These are phyloP conservation scores for Blastomussa wellsi DNA, from an alignment of 92 coral and sea anemone genomes.

Conservation along the genomic window DNA sequence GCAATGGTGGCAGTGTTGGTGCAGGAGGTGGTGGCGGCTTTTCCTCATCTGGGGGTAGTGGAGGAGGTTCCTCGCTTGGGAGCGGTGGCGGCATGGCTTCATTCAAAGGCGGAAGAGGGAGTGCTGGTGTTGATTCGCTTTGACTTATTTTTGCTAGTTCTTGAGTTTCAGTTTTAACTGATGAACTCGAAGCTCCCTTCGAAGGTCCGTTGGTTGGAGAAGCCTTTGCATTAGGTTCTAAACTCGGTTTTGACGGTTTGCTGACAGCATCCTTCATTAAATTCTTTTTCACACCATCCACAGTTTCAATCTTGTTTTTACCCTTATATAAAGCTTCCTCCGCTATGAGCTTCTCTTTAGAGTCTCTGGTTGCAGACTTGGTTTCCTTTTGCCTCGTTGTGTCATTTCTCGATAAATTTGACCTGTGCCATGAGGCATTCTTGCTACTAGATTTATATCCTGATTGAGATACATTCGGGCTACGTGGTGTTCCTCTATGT, in stretches of 20 bases:
- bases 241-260: constrained; percentile 20
- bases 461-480: constrained; percentile 59
- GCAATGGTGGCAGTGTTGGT: constrained; percentile 95
- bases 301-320: constrained; percentile 48
- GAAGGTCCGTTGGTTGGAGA: constrained; percentile 43
- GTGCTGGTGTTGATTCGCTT: constrained; percentile 26
- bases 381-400: constrained; percentile 51
- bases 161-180: constrained; percentile 20
- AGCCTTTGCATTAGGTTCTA: constrained; percentile 45
- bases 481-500: constrained; percentile 39
- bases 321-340: constrained; percentile 46
- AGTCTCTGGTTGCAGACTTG: constrained; percentile 47
- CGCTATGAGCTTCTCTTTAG: constrained; percentile 29
- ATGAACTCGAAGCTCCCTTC: constrained; percentile 13
- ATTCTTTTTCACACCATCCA: constrained; percentile 64
- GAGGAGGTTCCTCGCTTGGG: constrained; percentile 95
- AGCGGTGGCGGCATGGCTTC: constrained; percentile 75
- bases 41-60: constrained; percentile 98
- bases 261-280: constrained; percentile 12
- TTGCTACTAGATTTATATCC: constrained; percentile 56
- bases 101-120: constrained; percentile 77
- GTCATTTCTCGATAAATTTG: constrained; percentile 59
- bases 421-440: constrained; percentile 57
- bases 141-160: constrained; percentile 5
- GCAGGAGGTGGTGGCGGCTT: constrained; percentile 97